A percentile compares a stretch with the other conserved stretches of the same genome.
These are phyloP conservation scores for Trachythela sp. DNA, from an alignment of 64 coral and sea anemone genomes.

Conservation along the genomic window DNA sequence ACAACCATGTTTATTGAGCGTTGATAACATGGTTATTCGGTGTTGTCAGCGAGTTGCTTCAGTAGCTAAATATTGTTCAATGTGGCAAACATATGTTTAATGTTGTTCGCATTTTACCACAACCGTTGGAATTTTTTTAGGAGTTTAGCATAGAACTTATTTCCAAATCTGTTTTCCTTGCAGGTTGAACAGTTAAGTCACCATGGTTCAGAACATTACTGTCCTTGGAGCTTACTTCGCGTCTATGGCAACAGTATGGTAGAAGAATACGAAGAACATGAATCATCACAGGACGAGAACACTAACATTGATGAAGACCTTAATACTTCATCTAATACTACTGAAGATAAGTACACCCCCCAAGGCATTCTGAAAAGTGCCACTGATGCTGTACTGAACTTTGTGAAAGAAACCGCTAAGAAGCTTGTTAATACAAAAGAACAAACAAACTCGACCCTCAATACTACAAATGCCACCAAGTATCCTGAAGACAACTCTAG, in stretches of 20 bases:
- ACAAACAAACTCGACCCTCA: neutral
- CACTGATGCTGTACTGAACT: slow-evolving; percentile 73
- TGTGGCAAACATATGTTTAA: no score
- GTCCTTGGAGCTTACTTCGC: slow-evolving; percentile 79
- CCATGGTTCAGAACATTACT: slow-evolving; percentile 89
- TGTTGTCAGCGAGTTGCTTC: no score
- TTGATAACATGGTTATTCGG: no score
- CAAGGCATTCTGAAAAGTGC: slow-evolving; percentile 68
- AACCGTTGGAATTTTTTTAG: no score
- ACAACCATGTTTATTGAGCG: no score
- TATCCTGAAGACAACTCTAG: neutral
- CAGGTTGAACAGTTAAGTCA: slow-evolving; percentile 98
- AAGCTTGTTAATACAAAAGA: slow-evolving; percentile 17
- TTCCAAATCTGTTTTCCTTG: neutral
- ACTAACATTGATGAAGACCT: slow-evolving; percentile 55
- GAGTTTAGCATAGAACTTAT: no score
- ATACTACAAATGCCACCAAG: neutral
- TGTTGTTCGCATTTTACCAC: no score
- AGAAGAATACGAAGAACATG: slow-evolving; percentile 94
- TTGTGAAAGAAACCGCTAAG: slow-evolving; percentile 76
- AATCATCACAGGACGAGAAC: slow-evolving; percentile 29
- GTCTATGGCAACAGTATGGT: slow-evolving; percentile 91
- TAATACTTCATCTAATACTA: slow-evolving; percentile 18
- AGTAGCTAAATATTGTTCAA: no score
- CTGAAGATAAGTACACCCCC: slow-evolving; percentile 44